Base-by-base conservation (phyloP, 2,888 invertebrate genomes). In the Ferdinandea cuprea region DNA sequence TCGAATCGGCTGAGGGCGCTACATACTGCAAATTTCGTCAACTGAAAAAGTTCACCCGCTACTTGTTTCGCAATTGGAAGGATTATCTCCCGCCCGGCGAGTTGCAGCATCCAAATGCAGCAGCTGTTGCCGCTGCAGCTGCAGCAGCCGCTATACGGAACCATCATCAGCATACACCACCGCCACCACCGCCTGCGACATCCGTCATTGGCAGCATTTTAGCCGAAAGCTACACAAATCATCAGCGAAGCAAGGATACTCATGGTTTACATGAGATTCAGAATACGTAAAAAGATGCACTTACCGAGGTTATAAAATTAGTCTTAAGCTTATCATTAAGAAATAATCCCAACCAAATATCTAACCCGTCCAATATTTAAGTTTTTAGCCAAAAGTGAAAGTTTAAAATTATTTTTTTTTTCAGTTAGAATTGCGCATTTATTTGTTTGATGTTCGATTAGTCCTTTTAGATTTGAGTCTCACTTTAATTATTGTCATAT, bases 21-120 rank as follows among this genome's bases (percentile, higher is more conserved):
- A 97, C 97, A 0, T 98, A 97, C 88, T 98, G 98, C 90, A 98
- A 98, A 90, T 98, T 98, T 89, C 91, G 97, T 52, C 97, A 98
- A 88, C 91, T 98, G 25, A 92, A 97, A 85, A 98, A 98, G 89
- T 97, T 98, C 88, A 98, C 98, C 0, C 92, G 97, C 61, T 98
- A 98, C 89, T 91, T 98, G 84, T 97, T 97, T 87, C 93, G 97
- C 86, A 97, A 97, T 89, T 98, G 97, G 97, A 97, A 97, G 90
- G 97, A 97, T 89, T 97, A 98, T 89, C 92, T 98, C 37, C 97
- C 97, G 0, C 96, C 96, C 0, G 95, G 95, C 81, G 91, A 95
- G 72, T 91, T 92, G 56, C 87, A 88, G 42, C 83, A 86, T 13
- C 71, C 86, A 40, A 85, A 85, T 65, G 85, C 86, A 19, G 85